Base-by-base conservation (phyloP, 2,797 vertebrate genomes). In the Bovichtus variegatus region DNA sequence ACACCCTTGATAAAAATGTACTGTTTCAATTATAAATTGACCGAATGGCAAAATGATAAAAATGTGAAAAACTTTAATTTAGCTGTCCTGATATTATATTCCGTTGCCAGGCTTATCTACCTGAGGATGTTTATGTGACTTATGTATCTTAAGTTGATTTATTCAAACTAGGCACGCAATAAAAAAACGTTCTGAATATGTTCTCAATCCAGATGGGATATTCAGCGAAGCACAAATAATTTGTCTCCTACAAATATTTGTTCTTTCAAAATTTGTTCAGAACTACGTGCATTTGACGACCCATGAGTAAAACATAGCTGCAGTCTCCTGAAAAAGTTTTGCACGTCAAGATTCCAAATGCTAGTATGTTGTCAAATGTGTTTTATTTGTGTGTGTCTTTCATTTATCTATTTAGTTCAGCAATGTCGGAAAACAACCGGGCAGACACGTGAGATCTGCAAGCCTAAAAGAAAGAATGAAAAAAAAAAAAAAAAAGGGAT, bases 21-120 rank as follows among this genome's bases (percentile, higher is more conserved):
- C 41, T 21, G 76, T 75, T 81, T 72, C 47, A 74, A 81, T 71
- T 81, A 64, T 70, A 77, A 80, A 62, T 51, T 43, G 27, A 21
- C 7, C 44, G 65, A 53, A 60, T 21, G 19, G 31, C 57, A 4
- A n/a, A n/a, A n/a, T n/a, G n/a, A n/a, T n/a, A n/a, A n/a, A n/a
- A n/a, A n/a, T n/a, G n/a, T n/a, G 54, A 50, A 43, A 70, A 43
- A 54, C 11, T 41, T 63, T 63, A 25, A 36, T 47, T 21, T 49
- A 50, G 11, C 19, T 40, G 7, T 44, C 27, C 15, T 57, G 27
- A 63, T 60, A 51, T 62, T 68, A 21, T 43, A 16, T n/a, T 60
- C 43, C 50, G 8, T 27, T 31, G 9, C 25, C n/a, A 34, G 16
- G 13, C 50, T 31, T 55, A 19, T 69, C 16, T 70, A 69, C 25